Evolutionary conservation across 2,888 invertebrate genomes (phyloP).

Genomic region (Zhuqinia jingwanae): DNA sequence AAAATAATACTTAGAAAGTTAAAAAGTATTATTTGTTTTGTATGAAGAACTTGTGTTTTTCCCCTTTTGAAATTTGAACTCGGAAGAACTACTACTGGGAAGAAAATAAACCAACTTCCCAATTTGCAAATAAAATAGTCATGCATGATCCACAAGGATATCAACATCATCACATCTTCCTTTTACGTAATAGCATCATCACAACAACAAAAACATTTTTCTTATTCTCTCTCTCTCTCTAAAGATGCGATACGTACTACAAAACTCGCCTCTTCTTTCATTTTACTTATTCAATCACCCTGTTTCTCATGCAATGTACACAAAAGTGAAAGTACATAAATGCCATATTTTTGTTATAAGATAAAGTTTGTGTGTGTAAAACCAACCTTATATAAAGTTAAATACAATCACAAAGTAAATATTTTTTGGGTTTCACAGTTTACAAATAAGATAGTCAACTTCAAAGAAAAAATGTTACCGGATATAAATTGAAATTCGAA

Average conservation of each 20-base stretch:
- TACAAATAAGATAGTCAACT: slow-evolving; percentile 61
- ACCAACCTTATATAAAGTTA: not conserved
- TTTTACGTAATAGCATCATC: not conserved
- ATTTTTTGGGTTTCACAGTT: slow-evolving; percentile 58
- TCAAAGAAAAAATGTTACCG: slow-evolving; percentile 64
- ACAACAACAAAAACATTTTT: slow-evolving; percentile 4
- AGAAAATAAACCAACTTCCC: slow-evolving; percentile 46
- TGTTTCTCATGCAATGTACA: not conserved
- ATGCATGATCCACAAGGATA: slow-evolving; percentile 17
- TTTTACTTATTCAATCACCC: slow-evolving; percentile 31
- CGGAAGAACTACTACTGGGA: not conserved
- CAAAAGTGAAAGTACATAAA: not conserved
- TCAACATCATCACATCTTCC: not conserved
- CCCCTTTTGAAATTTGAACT: slow-evolving; percentile 57
- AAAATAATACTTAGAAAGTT: slow-evolving; percentile 9
- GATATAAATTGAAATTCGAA: slow-evolving; percentile 70
- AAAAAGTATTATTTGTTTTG: not conserved
- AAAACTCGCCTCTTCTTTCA: slow-evolving; percentile 18
- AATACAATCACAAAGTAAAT: slow-evolving; percentile 37
- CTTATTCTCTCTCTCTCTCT: too few species aligned
- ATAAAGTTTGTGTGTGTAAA: too few species aligned
- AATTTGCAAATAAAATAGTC: slow-evolving; percentile 58
- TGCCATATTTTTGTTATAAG: not conserved
- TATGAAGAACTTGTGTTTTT: not conserved
- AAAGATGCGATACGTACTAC: not conserved